Conservation (phyloP, 2,888 invertebrate genomes). For the Philopedon plagiatum region DNA sequence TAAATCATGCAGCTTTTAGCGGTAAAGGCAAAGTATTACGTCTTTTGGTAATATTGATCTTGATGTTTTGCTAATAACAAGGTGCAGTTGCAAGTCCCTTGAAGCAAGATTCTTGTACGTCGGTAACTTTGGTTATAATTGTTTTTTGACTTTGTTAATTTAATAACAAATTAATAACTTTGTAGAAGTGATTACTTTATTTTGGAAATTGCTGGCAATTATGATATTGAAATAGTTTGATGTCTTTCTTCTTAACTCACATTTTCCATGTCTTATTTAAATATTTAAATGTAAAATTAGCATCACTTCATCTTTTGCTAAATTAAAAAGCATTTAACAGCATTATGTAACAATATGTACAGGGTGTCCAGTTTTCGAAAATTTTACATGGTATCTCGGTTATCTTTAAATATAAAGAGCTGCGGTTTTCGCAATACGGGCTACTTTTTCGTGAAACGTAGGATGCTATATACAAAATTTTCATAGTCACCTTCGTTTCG, state of each 20-base stretch:
- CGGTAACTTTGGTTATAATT: conserved; percentile 24
- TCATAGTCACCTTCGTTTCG: no score
- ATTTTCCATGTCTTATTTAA: no score
- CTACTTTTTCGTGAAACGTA: no score
- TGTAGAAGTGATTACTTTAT: neutral
- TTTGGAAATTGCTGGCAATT: neutral
- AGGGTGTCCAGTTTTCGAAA: no score
- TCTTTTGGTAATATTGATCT: conserved; percentile 32
- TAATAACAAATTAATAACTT: neutral
- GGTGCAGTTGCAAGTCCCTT: conserved; percentile 20
- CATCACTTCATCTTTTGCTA: no score
- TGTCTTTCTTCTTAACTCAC: neutral
- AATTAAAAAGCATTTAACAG: no score
- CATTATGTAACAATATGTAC: no score
- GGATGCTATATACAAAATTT: no score
- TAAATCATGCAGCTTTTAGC: conserved; percentile 26
- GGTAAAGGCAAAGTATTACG: conserved; percentile 23
- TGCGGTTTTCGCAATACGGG: no score
- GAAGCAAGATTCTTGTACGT: neutral
- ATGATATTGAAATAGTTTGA: neutral
- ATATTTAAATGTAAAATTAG: no score
- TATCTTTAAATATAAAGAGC: no score
- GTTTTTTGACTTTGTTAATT: conserved; percentile 10
- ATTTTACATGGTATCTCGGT: no score
- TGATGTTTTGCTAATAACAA: conserved; percentile 27